Percentiles rank a stretch among this genome's conserved stretches.
Conservation (phyloP, 2,888 invertebrate species). For the Sussaba pulchella region DNA sequence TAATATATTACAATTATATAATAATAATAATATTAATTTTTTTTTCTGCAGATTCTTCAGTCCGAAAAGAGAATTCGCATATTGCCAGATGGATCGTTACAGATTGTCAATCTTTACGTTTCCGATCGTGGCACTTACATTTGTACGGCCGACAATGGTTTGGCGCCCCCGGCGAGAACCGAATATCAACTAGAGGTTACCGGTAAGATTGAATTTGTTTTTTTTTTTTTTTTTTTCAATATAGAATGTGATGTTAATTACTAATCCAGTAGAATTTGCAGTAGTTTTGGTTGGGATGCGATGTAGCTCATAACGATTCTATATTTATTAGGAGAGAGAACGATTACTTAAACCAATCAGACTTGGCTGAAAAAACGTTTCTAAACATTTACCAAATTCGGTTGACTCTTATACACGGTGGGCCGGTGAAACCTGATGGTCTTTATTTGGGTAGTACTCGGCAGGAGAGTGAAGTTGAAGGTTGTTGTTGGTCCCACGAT, state of each 20-base stretch:
- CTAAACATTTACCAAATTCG: no score
- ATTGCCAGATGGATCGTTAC: constrained; percentile 90
- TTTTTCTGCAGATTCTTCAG: constrained; percentile 88
- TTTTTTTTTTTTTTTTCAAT: neutral
- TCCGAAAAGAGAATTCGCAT: constrained; percentile 90
- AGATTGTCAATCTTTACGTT: constrained; percentile 92
- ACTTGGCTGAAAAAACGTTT: no score
- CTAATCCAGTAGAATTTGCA: neutral
- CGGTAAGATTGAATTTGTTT: constrained; percentile 86
- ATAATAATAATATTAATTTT: constrained; percentile 9
- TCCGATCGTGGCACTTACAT: constrained; percentile 94
- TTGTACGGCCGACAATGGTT: constrained; percentile 93
- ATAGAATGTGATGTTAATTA: neutral
- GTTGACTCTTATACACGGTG: no score
- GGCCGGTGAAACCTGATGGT: no score
- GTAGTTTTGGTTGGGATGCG: neutral
- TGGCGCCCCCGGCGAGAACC: constrained; percentile 89
- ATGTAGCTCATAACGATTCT: neutral
- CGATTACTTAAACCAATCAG: neutral
- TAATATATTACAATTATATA: no score
- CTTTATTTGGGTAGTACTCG: no score
- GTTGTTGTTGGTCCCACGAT: no score
- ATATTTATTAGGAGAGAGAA: neutral
- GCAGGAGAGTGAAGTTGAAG: no score
- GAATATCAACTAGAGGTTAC: constrained; percentile 90